A percentile compares a stretch with the other conserved stretches of the same genome.
These are phyloP conservation scores for Drosophila lacicola DNA, from an alignment of 2,888 invertebrate genomes.

Conservation along the genomic window DNA sequence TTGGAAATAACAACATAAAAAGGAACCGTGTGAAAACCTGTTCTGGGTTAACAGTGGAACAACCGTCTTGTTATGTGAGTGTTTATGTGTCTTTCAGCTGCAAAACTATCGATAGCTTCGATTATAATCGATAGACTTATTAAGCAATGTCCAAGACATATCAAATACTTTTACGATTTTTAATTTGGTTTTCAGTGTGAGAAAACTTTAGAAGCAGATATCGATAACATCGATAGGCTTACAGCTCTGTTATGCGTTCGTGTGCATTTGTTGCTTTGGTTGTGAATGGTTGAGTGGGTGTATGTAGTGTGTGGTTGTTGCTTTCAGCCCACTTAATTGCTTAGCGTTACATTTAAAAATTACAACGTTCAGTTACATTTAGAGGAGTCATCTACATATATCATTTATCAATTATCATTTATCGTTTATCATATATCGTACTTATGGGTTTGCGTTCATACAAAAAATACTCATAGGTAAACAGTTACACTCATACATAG, in stretches of 20 bases:
- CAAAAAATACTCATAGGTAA: conserved; percentile 70
- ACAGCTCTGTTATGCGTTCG: conserved; percentile 19
- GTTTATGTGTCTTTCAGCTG: conserved; percentile 17
- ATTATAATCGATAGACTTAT: not conserved
- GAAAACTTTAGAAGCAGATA: not conserved
- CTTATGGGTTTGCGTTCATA: conserved; percentile 48
- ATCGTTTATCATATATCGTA: conserved; percentile 34
- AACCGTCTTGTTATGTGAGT: conserved; percentile 58
- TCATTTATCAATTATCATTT: conserved; percentile 14
- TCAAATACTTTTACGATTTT: too few relatives aligned
- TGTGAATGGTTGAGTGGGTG: conserved; percentile 15
- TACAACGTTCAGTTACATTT: conserved; percentile 74
- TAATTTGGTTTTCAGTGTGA: not conserved
- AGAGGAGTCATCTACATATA: conserved; percentile 62
- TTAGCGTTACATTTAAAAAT: conserved; percentile 73
- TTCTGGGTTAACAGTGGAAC: conserved; percentile 51
- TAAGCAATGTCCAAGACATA: not conserved
- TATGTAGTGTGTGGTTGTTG: conserved; percentile 24
- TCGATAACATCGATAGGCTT: not conserved
- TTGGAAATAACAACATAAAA: conserved; percentile 40
- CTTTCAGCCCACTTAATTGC: conserved; percentile 55
- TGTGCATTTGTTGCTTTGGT: conserved; percentile 11
- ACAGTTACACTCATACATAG: conserved; percentile 32
- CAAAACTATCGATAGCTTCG: conserved; percentile 3
- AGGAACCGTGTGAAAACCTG: conserved; percentile 71